Base-by-base conservation (phyloP, 2,113 vertebrate genomes). In the Ondatra zibethicus region DNA sequence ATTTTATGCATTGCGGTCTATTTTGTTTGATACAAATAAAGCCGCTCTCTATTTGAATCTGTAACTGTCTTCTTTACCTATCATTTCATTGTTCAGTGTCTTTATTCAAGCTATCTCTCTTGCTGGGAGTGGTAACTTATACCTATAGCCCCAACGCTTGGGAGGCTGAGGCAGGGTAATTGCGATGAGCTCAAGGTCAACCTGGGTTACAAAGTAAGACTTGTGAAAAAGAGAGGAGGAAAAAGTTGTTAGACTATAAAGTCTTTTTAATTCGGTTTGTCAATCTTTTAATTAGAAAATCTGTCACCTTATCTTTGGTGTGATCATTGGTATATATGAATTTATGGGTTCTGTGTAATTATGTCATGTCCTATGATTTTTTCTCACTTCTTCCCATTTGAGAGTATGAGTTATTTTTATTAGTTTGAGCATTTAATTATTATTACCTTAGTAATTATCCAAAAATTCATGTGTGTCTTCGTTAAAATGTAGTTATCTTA, bases 401-500 rank as follows among this genome's bases (percentile, higher is more conserved):
- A n/a, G 61, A 27, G 55, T 84, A 72, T 31, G 21, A 65, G 13
- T 88, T 84, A 70, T 88, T 81, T 45, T 93, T 91, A 55, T 19
- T 89, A 36, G 63, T 87, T 47, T 88, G n/a, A 77, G 10, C 65
- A 81, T 36, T 63, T 16, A 89, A 75, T 95, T 66, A 66, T 78
- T 95, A 29, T 80, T 78, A 55, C 50, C 52, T 85, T 80, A 21
- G 13, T 93, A 21, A 52, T 77, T 92, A 80, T 72, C 61, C 17
- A 66, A 97, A 81, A 89, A 73, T 66, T 84, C 27, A 84, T 17
- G 29, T 27, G 2, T 72, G n/a, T 52, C 42, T 89, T 93, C 90
- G 80, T 61, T 87, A 96, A 93, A 97, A 93, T 89, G 27, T 58
- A 65, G 50, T 36, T 36, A 36, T 63, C 5, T 68, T 55, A 66